Evolutionary conservation across 1,140 invertebrate genomes (phyloP), one percentile per base, ranked within the genome.

Genomic region (Drosophila nebulosa): DNA sequence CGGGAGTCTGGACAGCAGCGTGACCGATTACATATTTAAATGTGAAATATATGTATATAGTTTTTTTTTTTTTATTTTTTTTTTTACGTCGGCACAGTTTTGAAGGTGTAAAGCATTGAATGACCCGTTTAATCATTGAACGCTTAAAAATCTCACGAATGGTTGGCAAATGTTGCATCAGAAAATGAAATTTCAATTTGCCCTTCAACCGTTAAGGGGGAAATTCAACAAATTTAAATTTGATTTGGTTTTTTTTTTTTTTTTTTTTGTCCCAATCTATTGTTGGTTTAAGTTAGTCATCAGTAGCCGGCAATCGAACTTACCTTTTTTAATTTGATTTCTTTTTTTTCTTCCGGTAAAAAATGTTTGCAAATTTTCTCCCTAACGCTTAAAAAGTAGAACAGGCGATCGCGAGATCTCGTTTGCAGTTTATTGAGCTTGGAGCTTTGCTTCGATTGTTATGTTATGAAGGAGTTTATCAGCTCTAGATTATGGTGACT

Each of bases 401-500:
- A 57, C 58, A 71, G 30, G 36, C 57, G 64, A 22, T 68, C 68
- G 64, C 61, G 59, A 30, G 27, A 30, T 73, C 55, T 59, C n/a
- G n/a, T n/a, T n/a, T n/a, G n/a, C n/a, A n/a, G n/a, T n/a, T n/a
- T n/a, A n/a, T n/a, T n/a, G n/a, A n/a, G n/a, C n/a, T n/a, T n/a
- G n/a, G n/a, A n/a, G n/a, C n/a, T 24, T 60, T 10, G 27, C 16
- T 71, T 53, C 30, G 39, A 51, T 59, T 81, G 84, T 89, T 88
- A 90, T 90, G 86, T 90, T 90, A 90, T 90, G 69, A 90, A 90
- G 35, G 90, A 91, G 84, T 91, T 90, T 83, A 90, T 83, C 76
- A 89, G 69, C 69, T 89, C 86, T 81, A 85, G 62, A 69, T 90
- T 91, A 79, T 91, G 83, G 9, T 79, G 78, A 58, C 69, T 81